Evolutionary conservation across 2,888 invertebrate genomes (phyloP), one percentile per base, ranked within the genome.

Genomic region (Drosophila bunnanda): DNA sequence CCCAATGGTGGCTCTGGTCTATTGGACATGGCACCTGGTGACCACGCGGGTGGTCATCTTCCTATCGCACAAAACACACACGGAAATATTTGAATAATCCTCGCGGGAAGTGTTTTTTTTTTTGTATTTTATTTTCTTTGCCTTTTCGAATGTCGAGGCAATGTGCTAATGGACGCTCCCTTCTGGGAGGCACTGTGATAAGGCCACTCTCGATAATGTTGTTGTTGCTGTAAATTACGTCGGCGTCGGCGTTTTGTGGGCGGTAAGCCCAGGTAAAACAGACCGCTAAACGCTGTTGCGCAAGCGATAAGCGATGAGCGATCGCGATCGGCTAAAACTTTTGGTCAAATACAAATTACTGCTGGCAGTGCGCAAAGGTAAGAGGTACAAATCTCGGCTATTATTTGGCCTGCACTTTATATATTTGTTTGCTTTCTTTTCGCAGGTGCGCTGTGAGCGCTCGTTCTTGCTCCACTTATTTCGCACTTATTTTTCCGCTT

Each of bases 111-210:
- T 22, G 58, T 58, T 62, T 62, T 36, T 1, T 20, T 22, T 34
- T 69, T 58, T 62, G 59, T 36, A 1, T 20, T 22, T 34, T 69
- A 25, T 54, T 60, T 43, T 43, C 38, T 66, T n/a, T 28, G 38
- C 62, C 48, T 62, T 25, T 32, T 8, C 17, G 12, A 12, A 9
- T 52, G 32, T 34, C 22, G 1, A 46, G 10, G 44, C 43, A 72
- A 78, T 64, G 75, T 74, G 86, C 88, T 86, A 86, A 86, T 86
- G 89, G 79, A 76, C 62, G 46, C 57, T 64, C 32, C 41, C 38
- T 55, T 15, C 43, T 41, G 25, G 53, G 56, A 43, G 48, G 67
- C 57, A 55, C 56, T 48, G 38, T 65, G 89, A 84, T 84, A 89
- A 89, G 80, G 56, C 46, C 15, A 52, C 54, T 66, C 46, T 79